A percentile compares a stretch with the other conserved stretches of the same genome.
phyloP scores from a whole-genome alignment of 2,888 invertebrate species.

The Habrosyne pyritoides region DNA sequence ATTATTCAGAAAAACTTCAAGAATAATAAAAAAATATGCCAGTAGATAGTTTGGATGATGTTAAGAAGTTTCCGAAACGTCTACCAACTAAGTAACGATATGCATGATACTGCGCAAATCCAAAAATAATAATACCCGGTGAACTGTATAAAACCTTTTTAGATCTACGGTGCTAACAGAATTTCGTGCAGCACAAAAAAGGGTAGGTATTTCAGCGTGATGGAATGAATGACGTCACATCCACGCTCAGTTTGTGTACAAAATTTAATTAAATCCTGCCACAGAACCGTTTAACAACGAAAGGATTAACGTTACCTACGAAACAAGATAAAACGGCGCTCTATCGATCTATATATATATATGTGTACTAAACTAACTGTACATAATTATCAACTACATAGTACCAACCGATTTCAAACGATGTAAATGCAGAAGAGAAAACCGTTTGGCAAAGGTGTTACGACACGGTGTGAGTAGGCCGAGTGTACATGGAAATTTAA shows the following conservation, averaged over 20 bases:
- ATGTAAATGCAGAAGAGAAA: not conserved
- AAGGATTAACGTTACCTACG: slow-evolving; percentile 16
- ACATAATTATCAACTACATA: not conserved
- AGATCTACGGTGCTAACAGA: not conserved
- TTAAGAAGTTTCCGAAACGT: too few species aligned
- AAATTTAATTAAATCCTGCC: slow-evolving; percentile 52
- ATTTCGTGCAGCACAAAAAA: slow-evolving; percentile 12
- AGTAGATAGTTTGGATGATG: too few species aligned
- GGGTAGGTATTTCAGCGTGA: slow-evolving; percentile 16
- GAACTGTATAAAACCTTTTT: not conserved
- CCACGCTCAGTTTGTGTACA: slow-evolving; percentile 30
- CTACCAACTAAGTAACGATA: not conserved
- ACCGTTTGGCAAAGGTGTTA: not conserved
- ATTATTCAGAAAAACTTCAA: too few species aligned
- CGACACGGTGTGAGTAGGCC: not conserved
- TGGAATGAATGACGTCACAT: slow-evolving; percentile 35
- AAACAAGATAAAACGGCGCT: not conserved
- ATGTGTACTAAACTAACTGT: not conserved
- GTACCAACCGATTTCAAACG: not conserved
- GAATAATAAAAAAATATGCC: too few species aligned
- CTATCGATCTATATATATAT: not conserved
- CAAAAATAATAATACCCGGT: not conserved
- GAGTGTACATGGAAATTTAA: not conserved
- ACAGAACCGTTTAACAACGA: slow-evolving; percentile 20
- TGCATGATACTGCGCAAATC: not conserved